Evolutionary conservation across 2,113 vertebrate species (phyloP).

Genomic region (Anhinga rufa): DNA sequence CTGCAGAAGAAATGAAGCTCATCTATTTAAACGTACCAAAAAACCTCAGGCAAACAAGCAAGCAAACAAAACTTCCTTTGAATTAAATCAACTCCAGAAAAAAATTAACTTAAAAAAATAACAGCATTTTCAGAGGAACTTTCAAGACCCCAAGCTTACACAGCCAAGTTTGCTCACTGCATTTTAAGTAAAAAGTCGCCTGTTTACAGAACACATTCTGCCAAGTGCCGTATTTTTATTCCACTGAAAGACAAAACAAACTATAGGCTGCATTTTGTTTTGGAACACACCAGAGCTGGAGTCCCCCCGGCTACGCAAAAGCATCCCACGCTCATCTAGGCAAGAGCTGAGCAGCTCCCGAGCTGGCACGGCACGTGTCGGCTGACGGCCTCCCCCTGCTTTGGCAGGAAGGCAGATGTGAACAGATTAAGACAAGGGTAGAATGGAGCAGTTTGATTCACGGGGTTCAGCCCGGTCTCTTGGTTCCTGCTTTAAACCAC

Average conservation of each 20-base stretch:
- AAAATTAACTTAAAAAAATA: conserved; percentile 20
- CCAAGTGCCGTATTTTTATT: neutral
- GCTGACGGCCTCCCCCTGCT: neutral
- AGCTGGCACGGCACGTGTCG: rapidly evolving
- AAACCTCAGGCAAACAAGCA: neutral
- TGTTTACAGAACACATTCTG: neutral
- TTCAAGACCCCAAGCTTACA: neutral
- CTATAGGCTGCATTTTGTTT: neutral
- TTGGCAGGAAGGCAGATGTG: neutral
- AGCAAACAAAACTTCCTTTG: conserved; percentile 24
- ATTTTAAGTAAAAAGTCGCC: neutral
- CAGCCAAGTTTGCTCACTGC: neutral
- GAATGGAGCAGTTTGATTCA: neutral
- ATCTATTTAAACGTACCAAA: conserved; percentile 2
- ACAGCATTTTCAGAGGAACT: neutral
- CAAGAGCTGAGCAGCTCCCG: neutral
- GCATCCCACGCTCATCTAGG: neutral
- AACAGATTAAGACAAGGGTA: neutral
- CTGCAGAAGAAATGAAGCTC: neutral
- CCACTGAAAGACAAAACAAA: conserved; percentile 42
- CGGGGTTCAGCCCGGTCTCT: neutral
- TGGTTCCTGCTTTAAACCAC: neutral
- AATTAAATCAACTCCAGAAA: conserved; percentile 29
- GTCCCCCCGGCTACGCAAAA: neutral
- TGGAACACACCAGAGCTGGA: conserved; percentile 3